phyloP scores from a whole-genome alignment of 2,113 vertebrate species.

The Cyphomyrus discorhynchus region DNA sequence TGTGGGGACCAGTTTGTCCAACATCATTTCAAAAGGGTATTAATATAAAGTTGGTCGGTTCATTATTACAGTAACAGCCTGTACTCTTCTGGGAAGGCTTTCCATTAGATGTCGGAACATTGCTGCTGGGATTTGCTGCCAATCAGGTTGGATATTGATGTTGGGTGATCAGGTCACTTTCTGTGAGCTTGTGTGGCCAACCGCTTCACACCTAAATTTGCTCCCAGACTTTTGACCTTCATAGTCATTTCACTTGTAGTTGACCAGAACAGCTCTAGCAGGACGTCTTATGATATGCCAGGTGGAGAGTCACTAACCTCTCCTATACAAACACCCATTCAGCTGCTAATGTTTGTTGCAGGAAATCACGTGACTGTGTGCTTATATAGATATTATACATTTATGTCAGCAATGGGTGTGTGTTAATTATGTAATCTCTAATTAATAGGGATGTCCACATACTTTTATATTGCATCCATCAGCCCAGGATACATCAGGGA shows the following conservation, averaged over 20 bases:
- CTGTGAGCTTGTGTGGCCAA: neutral
- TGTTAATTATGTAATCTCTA: neutral
- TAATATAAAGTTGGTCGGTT: neutral
- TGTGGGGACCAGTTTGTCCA: neutral
- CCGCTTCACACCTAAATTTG: neutral
- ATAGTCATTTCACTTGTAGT: neutral
- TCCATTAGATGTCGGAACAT: neutral
- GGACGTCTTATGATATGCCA: neutral
- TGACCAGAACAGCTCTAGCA: neutral
- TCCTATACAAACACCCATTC: neutral
- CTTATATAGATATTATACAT: neutral
- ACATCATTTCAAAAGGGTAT: neutral
- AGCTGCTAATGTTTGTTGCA: neutral
- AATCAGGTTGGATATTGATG: neutral
- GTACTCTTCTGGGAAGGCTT: neutral
- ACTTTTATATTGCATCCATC: neutral
- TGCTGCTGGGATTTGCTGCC: neutral
- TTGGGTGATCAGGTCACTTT: neutral
- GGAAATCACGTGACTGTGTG: neutral
- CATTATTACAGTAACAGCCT: neutral
- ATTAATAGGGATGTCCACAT: neutral
- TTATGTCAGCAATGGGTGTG: neutral
- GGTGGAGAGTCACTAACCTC: neutral
- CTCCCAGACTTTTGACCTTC: neutral
- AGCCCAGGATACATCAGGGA: slow-evolving; percentile 9